Evolutionary conservation across 2,113 vertebrate genomes (phyloP), one percentile per base, ranked within the genome.

Genomic region (Brachyhypopomus occidentalis): DNA sequence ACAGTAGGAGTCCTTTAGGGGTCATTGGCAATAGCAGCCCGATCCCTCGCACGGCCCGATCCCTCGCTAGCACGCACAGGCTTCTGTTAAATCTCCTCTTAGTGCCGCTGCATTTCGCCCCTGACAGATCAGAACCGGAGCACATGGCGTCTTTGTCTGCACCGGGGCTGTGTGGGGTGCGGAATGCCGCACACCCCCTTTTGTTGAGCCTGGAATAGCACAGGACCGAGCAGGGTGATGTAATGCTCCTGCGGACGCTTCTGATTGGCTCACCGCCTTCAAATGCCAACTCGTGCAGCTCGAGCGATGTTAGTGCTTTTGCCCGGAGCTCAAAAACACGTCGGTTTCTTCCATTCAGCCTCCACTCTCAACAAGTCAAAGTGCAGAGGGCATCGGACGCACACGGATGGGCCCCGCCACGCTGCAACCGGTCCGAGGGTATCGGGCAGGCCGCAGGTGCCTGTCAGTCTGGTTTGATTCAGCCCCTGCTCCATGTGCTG

Each of bases 211-310:
- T 78, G 80, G 80, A 84, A 83, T 73, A 79, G 78, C 48, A 84
- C 78, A 77, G 83, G 72, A 80, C 52, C 60, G 72, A 86, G 79
- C 56, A 77, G 52, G 80, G 70, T 87, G 87, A 88, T 84, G 84
- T 87, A 81, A 88, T 88, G 86, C 56, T 84, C 56, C 78, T 86
- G 85, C 84, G 85, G 84, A 75, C 73, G 81, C 81, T 20, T 79
- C 80, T 85, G 82, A 85, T 84, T 83, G 78, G 87, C 78, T 82
- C 38, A 25, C n/a, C 34, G 58, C 74, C 75, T 84, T 86, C 78
- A 80, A 87, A 85, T 81, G 77, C 79, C 85, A 72, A 58, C 82
- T 78, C 56, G 72, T 6, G 14, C 81, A 81, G 86, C 60, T 11
- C 75, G 55, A 66, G 78, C 67, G 16, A 76, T 30, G 58, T 79